Percentiles rank a stretch among this genome's conserved stretches.
Conservation (phyloP, 2,797 vertebrate genomes). For the Dromococcyx pavoninus region DNA sequence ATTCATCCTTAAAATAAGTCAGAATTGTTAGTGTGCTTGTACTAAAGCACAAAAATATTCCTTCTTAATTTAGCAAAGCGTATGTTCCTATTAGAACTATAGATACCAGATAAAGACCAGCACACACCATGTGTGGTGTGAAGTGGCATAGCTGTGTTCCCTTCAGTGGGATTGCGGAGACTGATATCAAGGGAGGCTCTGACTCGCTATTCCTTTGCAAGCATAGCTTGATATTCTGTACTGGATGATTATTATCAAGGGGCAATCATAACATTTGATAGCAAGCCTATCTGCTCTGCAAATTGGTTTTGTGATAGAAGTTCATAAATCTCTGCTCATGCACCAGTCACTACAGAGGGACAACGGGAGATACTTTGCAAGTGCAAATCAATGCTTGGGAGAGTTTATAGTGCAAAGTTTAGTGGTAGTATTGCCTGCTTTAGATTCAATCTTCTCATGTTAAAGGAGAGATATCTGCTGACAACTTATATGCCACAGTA, state of each 20-base stretch:
- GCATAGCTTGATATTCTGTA: neutral
- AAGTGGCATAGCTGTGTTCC: constrained; percentile 1
- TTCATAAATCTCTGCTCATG: neutral
- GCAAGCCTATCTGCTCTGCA: neutral
- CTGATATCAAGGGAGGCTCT: neutral
- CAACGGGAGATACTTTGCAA: neutral
- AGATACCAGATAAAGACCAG: constrained; percentile 28
- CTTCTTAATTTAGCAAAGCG: constrained; percentile 42
- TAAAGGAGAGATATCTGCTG: constrained; percentile 22
- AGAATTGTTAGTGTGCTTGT: constrained; percentile 15
- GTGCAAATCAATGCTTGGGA: neutral
- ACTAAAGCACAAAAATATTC: constrained; percentile 42
- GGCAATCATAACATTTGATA: neutral
- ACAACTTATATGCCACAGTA: neutral
- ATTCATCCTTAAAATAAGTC: constrained; percentile 49
- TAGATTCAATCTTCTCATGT: neutral
- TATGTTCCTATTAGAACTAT: constrained; percentile 39
- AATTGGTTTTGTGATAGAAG: neutral
- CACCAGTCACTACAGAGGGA: neutral
- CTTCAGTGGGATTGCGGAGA: neutral
- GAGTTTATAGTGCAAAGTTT: neutral
- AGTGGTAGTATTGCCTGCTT: neutral
- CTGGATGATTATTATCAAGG: neutral
- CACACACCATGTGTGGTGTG: constrained; percentile 21
- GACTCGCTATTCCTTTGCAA: neutral